Percentiles rank a stretch among this genome's conserved stretches.
phyloP scores from a whole-genome alignment of 2,113 vertebrate species.

The Etia nguti region DNA sequence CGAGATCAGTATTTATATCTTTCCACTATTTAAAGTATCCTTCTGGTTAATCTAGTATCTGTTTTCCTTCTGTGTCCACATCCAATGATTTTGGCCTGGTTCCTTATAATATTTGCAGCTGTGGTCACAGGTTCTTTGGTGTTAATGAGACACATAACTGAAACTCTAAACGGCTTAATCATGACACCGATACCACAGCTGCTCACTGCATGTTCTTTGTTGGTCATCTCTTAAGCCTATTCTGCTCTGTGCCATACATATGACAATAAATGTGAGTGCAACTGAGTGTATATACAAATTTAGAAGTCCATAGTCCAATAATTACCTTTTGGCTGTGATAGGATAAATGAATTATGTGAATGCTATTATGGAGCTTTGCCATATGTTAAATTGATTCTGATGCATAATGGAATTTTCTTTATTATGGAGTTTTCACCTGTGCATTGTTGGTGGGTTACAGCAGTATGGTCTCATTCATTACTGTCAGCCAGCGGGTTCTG shows the following conservation, averaged over 20 bases:
- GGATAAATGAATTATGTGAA: background rate
- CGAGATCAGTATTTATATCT: background rate
- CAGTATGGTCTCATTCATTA: background rate
- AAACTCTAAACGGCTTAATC: background rate
- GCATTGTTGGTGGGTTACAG: constrained; percentile 1
- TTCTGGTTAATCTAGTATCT: background rate
- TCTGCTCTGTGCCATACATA: background rate
- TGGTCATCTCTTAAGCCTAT: background rate
- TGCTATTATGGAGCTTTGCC: constrained; percentile 4
- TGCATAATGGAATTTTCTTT: constrained; percentile 28
- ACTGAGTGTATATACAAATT: background rate
- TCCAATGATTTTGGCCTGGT: background rate
- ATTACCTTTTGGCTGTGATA: constrained; percentile 1
- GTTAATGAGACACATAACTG: background rate
- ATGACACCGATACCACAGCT: background rate
- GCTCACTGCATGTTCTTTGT: background rate
- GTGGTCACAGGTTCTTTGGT: background rate
- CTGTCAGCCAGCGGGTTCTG: background rate
- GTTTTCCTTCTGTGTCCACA: background rate
- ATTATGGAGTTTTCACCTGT: background rate
- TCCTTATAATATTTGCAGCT: background rate
- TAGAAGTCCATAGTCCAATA: background rate
- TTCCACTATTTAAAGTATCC: background rate
- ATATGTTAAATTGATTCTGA: constrained; percentile 24
- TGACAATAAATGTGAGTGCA: background rate